Evolutionary conservation across 2,888 invertebrate species (phyloP).

Genomic region (Emesis furor): DNA sequence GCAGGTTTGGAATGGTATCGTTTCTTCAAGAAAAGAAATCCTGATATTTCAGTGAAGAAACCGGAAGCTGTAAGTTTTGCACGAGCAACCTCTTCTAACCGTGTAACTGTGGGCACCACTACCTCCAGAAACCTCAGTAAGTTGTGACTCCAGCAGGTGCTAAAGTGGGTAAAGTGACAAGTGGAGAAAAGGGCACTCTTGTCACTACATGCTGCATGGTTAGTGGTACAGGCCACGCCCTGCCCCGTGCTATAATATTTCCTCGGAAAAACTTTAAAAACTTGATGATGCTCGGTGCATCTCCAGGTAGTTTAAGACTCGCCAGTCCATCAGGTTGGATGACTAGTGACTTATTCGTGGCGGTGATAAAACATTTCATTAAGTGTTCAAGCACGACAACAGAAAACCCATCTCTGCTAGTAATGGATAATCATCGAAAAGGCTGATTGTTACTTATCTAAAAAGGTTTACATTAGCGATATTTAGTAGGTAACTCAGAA

Average conservation of each 20-base stretch:
- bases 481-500: too few species aligned
- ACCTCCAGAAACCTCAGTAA: slow-evolving; percentile 47
- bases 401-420: not conserved
- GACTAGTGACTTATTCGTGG: slow-evolving; percentile 66
- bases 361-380: slow-evolving; percentile 71
- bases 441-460: too few species aligned
- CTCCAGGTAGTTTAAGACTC: slow-evolving; percentile 78
- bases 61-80: slow-evolving; percentile 28
- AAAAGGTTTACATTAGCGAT: too few species aligned
- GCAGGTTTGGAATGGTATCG: slow-evolving; percentile 39
- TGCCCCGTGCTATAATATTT: slow-evolving; percentile 33
- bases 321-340: slow-evolving; percentile 80
- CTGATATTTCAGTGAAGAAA: slow-evolving; percentile 25
- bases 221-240: slow-evolving; percentile 58
- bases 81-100: slow-evolving; percentile 30
- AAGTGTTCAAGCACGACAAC: slow-evolving; percentile 1
- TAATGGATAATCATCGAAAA: slow-evolving; percentile 50
- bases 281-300: slow-evolving; percentile 78
- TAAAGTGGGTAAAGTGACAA: slow-evolving; percentile 50
- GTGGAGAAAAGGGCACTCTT: slow-evolving; percentile 69
- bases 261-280: slow-evolving; percentile 34
- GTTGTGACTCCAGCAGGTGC: slow-evolving; percentile 74
- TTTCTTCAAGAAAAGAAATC: slow-evolving; percentile 29
- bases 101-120: slow-evolving; percentile 35
- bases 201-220: slow-evolving; percentile 76